Percentiles rank a stretch among this genome's conserved stretches.
phyloP scores from a whole-genome alignment of 2,797 vertebrate species.

The Oophaga sylvatica region DNA sequence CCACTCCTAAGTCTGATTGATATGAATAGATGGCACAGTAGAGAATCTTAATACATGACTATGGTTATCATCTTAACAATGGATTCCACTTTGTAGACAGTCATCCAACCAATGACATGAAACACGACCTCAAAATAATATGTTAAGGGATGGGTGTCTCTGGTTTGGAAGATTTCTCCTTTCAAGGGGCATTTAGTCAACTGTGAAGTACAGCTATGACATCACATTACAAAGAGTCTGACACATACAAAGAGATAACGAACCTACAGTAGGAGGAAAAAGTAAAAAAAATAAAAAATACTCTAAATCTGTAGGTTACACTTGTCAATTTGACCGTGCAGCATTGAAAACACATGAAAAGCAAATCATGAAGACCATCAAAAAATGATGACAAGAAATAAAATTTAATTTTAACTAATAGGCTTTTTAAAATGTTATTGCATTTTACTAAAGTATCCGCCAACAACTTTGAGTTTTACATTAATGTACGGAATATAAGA shows the following conservation, averaged over 20 bases:
- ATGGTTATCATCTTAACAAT: too few relatives aligned
- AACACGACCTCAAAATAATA: too few relatives aligned
- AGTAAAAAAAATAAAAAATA: neutral
- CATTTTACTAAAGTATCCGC: conserved; percentile 55
- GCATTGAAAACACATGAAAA: neutral
- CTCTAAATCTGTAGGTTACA: neutral
- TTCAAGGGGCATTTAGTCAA: neutral
- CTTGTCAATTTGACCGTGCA: neutral
- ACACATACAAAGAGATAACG: neutral
- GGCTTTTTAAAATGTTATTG: neutral
- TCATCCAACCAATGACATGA: too few relatives aligned
- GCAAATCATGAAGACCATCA: neutral
- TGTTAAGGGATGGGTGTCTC: neutral
- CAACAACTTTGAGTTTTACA: neutral
- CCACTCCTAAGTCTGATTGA: too few relatives aligned
- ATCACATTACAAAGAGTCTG: neutral
- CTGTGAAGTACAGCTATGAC: neutral
- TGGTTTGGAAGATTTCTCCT: neutral
- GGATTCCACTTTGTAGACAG: too few relatives aligned
- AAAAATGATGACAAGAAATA: neutral
- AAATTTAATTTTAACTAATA: neutral
- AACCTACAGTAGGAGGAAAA: neutral
- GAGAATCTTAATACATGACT: too few relatives aligned
- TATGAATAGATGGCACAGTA: too few relatives aligned
- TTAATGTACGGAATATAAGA: conserved; percentile 1